Evolutionary conservation across 2,888 invertebrate genomes (phyloP).

Genomic region (Hydraecia micacea): DNA sequence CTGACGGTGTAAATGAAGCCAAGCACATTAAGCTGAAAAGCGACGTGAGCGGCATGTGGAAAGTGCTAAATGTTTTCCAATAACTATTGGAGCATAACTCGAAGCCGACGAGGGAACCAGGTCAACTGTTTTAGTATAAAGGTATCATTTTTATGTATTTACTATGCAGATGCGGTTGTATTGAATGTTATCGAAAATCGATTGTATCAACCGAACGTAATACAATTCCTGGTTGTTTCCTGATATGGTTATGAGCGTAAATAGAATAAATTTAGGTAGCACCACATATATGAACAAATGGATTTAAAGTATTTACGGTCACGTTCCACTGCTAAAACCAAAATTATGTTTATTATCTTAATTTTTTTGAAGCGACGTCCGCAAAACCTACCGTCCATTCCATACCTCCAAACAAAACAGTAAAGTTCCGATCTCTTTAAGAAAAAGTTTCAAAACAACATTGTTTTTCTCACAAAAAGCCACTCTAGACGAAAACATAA

Average conservation of each 20-base stretch:
- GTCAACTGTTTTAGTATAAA: conserved; percentile 39
- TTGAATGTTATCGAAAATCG: conserved; percentile 2
- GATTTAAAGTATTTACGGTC: neutral
- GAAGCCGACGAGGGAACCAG: conserved; percentile 42
- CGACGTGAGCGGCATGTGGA: conserved; percentile 75
- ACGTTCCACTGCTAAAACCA: too few relatives aligned
- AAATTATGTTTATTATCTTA: too few relatives aligned
- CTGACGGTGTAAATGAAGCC: conserved; percentile 64
- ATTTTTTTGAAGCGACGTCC: neutral
- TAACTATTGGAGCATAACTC: conserved; percentile 69
- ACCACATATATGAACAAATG: too few relatives aligned
- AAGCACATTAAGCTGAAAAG: conserved; percentile 70
- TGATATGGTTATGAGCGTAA: neutral
- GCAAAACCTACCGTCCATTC: neutral
- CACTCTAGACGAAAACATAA: conserved; percentile 17
- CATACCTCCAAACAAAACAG: conserved; percentile 3
- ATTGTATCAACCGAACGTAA: neutral
- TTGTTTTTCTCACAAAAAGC: conserved; percentile 21
- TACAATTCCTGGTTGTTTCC: neutral
- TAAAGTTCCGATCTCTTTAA: neutral
- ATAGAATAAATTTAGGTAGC: too few relatives aligned
- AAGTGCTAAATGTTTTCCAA: conserved; percentile 80
- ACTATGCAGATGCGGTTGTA: conserved; percentile 13
- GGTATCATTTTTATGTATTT: conserved; percentile 7
- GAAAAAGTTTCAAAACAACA: conserved; percentile 28